phyloP scores from a whole-genome alignment of 1,140 invertebrate species.

The Pentalonia nigronervosa region DNA sequence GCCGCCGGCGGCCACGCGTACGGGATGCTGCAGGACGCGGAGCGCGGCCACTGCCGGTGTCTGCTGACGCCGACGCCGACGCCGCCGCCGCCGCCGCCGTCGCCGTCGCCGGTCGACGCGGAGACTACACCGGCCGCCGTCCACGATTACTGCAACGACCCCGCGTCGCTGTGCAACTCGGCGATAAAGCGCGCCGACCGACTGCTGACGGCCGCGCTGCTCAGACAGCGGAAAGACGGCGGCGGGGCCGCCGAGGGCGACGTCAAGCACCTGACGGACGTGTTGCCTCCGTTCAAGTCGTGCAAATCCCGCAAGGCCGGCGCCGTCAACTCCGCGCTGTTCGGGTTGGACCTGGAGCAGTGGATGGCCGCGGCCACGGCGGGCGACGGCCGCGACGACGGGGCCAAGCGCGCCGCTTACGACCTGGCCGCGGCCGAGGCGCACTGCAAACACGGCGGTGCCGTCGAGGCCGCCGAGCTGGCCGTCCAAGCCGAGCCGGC shows the following conservation, averaged over 20 bases:
- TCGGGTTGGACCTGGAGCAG: not conserved
- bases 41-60: no score
- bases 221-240: not conserved
- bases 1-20: not conserved
- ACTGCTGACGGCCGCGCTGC: not conserved
- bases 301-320: not conserved
- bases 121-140: not conserved
- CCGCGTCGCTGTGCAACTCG: not conserved
- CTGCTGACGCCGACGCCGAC: not conserved
- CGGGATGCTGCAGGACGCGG: no score
- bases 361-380: not conserved
- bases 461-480: conserved; percentile 11
- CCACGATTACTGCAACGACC: not conserved
- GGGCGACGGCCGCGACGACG: not conserved
- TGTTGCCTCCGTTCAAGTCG: not conserved
- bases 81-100: not conserved
- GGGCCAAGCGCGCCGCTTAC: not conserved
- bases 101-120: not conserved
- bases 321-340: not conserved
- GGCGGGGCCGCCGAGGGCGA: not conserved
- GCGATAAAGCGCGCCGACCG: not conserved
- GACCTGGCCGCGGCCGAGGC: conserved; percentile 23
- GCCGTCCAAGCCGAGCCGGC: not conserved
- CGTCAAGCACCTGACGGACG: not conserved
- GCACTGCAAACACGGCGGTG: not conserved